phyloP scores from a whole-genome alignment of 1,140 invertebrate genomes.

The Meteorus sp. region DNA sequence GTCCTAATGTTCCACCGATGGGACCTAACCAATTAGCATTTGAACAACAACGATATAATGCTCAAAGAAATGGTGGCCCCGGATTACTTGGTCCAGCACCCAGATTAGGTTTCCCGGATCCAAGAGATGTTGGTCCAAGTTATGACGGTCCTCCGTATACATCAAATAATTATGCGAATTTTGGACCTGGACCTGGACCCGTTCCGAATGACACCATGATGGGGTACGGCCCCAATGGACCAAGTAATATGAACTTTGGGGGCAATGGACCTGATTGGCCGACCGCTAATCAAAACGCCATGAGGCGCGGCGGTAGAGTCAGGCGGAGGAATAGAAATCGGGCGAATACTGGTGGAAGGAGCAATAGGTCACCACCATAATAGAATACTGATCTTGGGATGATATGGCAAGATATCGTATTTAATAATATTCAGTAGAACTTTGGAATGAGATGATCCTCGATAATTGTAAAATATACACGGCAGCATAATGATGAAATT shows the following conservation, averaged over 20 bases:
- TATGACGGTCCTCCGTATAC: conserved; percentile 43
- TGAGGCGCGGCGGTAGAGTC: conserved; percentile 42
- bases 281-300: conserved; percentile 37
- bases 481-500: background rate
- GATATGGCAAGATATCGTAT: background rate
- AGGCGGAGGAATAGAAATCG: conserved; percentile 48
- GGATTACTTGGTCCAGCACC: conserved; percentile 53
- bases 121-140: conserved; percentile 35
- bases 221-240: conserved; percentile 39
- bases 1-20: conserved; percentile 39
- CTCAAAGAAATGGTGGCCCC: conserved; percentile 49
- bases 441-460: too few species aligned
- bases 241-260: conserved; percentile 35
- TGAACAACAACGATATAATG: conserved; percentile 40
- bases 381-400: background rate
- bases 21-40: conserved; percentile 28
- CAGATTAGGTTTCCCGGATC: conserved; percentile 35
- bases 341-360: conserved; percentile 36
- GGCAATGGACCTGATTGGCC: conserved; percentile 29
- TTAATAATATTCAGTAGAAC: too few species aligned
- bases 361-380: conserved; percentile 41
- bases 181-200: conserved; percentile 35
- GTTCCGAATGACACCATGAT: conserved; percentile 41
- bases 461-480: conserved; percentile 3
- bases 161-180: conserved; percentile 41